Base-by-base conservation (phyloP, 2,888 invertebrate species). In the Acleris holmiana region DNA sequence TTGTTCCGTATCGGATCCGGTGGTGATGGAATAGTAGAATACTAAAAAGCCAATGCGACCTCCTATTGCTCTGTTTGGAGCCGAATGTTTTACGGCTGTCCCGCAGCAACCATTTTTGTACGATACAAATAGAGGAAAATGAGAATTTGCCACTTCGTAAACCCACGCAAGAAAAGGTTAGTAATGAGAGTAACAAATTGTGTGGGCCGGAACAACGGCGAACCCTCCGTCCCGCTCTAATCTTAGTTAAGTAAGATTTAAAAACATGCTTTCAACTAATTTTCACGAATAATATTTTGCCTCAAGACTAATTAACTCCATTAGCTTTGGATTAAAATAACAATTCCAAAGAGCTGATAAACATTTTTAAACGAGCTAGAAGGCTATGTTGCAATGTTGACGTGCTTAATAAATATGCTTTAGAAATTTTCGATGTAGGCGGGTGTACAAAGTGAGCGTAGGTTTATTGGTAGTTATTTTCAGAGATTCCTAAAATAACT, bases 111-210 rank as follows among this genome's bases (percentile, higher is more conserved):
- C 35, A 35, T 64, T 64, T 53, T 64, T 58, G 25, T 53, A 47
- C 13, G 18, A 21, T 17, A 19, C 35, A 23, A 21, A 44, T 44
- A 17, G 19, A 44, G 44, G 23, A 41, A 53, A 41, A 55, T 23
- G 13, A 41, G 44, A 21, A 44, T 59, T 59, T 41, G 47, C 53
- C 64, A 64, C 58, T 58, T 47, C 58, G 58, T 58, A 57, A 63
- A 51, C 63, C 53, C 63, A 48, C 53, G 53, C 58, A 58, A 23
- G 47, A 57, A 56, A 47, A 59, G 58, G 58, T 59, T 54, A 53
- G 41, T 59, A 59, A 58, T 53, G 64, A 53, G 58, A 48, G 58
- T 59, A 58, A 64, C 58, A 58, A 64, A 64, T 64, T 64, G 57
- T 53, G 48, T 59, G 53, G 63, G 53, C 41, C 58, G n/a, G 41